A percentile compares a stretch with the other conserved stretches of the same genome.
phyloP scores from a whole-genome alignment of 2,113 vertebrate species.

The Spheniscus mendiculus region DNA sequence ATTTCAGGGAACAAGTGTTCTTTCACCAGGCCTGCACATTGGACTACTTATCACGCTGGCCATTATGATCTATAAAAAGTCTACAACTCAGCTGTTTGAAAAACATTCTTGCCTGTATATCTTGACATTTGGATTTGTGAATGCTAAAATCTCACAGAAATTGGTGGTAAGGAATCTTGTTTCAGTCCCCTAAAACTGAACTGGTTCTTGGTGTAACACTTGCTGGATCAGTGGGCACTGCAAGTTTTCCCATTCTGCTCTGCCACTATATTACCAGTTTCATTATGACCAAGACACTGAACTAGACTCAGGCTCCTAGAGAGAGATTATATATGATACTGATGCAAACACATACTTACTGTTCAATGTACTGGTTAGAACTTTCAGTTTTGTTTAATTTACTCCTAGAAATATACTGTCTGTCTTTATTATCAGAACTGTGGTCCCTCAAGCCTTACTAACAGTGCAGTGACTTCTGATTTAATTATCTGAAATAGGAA shows the following conservation, averaged over 20 bases:
- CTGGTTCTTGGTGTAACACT: not conserved
- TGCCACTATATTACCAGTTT: not conserved
- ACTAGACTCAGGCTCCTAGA: not conserved
- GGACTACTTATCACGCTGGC: conserved; percentile 88
- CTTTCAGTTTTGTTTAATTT: not conserved
- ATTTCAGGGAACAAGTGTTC: conserved; percentile 92
- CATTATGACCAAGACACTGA: not conserved
- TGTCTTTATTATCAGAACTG: not conserved
- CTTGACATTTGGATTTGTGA: conserved; percentile 91
- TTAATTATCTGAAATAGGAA: not conserved
- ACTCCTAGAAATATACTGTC: not conserved
- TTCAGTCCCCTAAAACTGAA: not conserved
- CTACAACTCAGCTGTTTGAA: conserved; percentile 89
- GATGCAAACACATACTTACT: not conserved
- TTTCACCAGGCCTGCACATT: conserved; percentile 92
- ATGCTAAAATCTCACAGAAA: conserved; percentile 94
- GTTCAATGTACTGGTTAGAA: not conserved
- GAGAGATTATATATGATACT: not conserved
- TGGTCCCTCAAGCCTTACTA: not conserved
- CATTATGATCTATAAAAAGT: conserved; percentile 95
- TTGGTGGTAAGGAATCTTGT: conserved; percentile 84
- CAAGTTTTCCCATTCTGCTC: not conserved
- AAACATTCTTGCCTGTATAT: conserved; percentile 92
- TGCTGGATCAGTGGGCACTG: not conserved
- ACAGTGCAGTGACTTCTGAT: not conserved